phyloP scores from a whole-genome alignment of 2,888 invertebrate species.

The Pelosia muscerda region DNA sequence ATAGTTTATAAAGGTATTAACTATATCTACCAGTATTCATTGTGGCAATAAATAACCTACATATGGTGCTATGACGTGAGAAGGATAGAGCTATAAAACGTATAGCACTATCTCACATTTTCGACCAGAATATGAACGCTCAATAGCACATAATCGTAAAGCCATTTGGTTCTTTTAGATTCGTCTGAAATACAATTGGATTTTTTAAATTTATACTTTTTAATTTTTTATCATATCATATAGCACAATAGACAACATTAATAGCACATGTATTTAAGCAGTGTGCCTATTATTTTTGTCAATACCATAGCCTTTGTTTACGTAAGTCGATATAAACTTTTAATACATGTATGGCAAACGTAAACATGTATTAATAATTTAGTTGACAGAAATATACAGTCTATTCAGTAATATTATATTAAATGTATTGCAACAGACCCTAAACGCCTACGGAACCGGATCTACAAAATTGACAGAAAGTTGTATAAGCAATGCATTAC shows the following conservation, averaged over 20 bases:
- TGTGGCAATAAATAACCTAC: too few species aligned
- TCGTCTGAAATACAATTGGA: neutral
- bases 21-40: too few species aligned
- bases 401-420: conserved; percentile 24
- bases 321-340: neutral
- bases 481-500: conserved; percentile 52
- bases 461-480: conserved; percentile 51
- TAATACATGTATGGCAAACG: neutral
- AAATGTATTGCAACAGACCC: conserved; percentile 33
- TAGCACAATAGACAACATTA: neutral
- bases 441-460: conserved; percentile 45
- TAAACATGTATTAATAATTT: neutral
- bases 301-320: neutral
- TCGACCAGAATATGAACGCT: too few species aligned
- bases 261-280: neutral
- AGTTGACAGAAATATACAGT: conserved; percentile 18
- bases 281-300: neutral
- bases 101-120: too few species aligned
- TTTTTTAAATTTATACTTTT: neutral
- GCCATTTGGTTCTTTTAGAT: neutral
- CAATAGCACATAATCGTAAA: too few species aligned
- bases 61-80: too few species aligned
- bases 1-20: too few species aligned
- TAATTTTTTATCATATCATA: neutral
- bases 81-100: neutral